Evolutionary conservation across 2,888 invertebrate species (phyloP).

Genomic region (Lasioglossum oenotherae): DNA sequence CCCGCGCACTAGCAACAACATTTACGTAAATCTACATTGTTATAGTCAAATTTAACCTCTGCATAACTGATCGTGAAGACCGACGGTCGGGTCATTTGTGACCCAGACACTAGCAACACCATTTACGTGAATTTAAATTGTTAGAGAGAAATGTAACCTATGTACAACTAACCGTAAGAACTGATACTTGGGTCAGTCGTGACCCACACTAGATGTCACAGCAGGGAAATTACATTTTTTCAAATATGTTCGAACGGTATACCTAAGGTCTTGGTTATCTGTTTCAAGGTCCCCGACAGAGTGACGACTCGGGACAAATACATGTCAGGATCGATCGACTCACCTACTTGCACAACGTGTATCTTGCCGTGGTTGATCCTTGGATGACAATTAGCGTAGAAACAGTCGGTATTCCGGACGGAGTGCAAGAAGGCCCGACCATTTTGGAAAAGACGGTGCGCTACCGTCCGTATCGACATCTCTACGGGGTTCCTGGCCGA

Average conservation of each 20-base stretch:
- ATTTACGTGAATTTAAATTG: background rate
- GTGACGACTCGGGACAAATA: background rate
- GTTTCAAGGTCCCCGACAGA: constrained; percentile 31
- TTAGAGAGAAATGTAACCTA: background rate
- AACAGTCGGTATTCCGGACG: constrained; percentile 73
- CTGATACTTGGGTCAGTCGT: background rate
- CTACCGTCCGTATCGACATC: constrained; percentile 80
- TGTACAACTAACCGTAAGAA: background rate
- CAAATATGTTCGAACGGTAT: background rate
- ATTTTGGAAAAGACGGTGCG: constrained; percentile 80
- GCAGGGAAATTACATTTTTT: background rate
- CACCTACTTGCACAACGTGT: constrained; percentile 82
- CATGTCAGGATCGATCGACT: constrained; percentile 51
- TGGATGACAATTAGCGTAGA: constrained; percentile 70
- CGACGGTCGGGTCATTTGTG: background rate
- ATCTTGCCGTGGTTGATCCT: constrained; percentile 79
- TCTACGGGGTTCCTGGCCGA: constrained; percentile 77
- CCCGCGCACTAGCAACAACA: background rate
- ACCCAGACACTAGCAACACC: background rate
- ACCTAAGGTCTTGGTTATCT: constrained; percentile 5
- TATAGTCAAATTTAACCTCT: constrained; percentile 1
- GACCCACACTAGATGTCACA: background rate
- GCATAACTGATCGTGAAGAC: background rate
- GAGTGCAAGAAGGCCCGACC: constrained; percentile 80
- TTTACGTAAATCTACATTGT: background rate